Evolutionary conservation across 2,888 invertebrate species (phyloP), one percentile per base, ranked within the genome.

Genomic region (Autographa pulchrina): DNA sequence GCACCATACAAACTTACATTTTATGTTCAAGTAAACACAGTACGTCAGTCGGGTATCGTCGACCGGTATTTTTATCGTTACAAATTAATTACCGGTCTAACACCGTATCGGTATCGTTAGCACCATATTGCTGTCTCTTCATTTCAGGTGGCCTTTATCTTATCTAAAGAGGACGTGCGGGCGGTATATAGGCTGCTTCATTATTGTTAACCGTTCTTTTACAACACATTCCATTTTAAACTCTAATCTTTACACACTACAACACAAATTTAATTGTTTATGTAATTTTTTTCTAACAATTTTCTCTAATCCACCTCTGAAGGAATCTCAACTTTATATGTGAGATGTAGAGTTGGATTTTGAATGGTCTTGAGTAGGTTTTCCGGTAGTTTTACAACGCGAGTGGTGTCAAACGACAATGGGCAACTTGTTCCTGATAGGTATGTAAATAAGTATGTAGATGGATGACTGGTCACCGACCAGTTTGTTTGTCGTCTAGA

Each of bases 81-180:
- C 86, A 89, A 92, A 93, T 93, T 93, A 92, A 93, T 93, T 94
- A 92, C 92, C 90, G 91, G 92, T 91, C 91, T 86, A 83, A 77
- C 85, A 88, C 87, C 86, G 84, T 92, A 92, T 93, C 92, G 86
- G 89, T 90, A 91, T 91, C 92, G 93, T 94, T 94, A 94, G 88
- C 83, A 85, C 86, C 88, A 90, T 91, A 94, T 94, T 94, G 93
- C 93, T 94, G 95, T 92, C 90, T 89, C 85, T 91, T 88, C 90
- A 89, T 91, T 93, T 92, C 91, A 92, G 91, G 91, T 93, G 90
- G 91, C 92, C 92, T 91, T 93, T 96, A 95, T 96, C 95, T 96
- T 94, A 96, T 96, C 95, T 93, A 96, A 93, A 94, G 94, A 95
- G 95, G 95, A 96, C 96, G 96, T 96, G 94, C 95, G 95, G 95